phyloP scores from a whole-genome alignment of 1,140 invertebrate species.

The Zeugodacus cucurbitae region DNA sequence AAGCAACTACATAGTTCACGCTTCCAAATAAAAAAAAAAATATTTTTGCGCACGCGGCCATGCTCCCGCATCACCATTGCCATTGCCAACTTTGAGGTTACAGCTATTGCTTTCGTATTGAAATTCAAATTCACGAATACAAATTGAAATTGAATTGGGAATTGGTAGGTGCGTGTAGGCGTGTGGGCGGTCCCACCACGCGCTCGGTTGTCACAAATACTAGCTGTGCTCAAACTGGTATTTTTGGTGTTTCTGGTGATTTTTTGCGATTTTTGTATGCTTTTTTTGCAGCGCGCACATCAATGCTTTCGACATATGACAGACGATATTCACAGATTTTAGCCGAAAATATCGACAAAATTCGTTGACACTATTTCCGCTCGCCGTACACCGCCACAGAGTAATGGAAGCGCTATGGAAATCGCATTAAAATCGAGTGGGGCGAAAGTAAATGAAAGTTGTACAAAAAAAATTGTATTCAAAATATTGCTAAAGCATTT shows the following conservation, averaged over 20 bases:
- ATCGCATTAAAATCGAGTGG: neutral
- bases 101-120: constrained; percentile 20
- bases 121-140: constrained; percentile 36
- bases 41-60: neutral
- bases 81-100: constrained; percentile 2
- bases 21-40: no score
- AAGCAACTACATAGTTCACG: no score
- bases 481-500: no score
- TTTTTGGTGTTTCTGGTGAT: neutral
- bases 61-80: neutral
- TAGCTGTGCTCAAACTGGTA: neutral
- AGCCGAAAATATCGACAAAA: constrained; percentile 16
- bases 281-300: neutral
- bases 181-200: neutral
- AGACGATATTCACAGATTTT: constrained; percentile 16
- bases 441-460: neutral
- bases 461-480: neutral
- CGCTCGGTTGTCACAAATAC: neutral
- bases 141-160: constrained; percentile 21
- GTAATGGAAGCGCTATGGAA: neutral
- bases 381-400: neutral
- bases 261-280: neutral
- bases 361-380: neutral
- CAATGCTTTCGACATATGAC: constrained; percentile 28
- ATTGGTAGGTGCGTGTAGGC: neutral